Conservation (phyloP, 2,888 invertebrate genomes). For the Pristionchus fissidentatus region DNA sequence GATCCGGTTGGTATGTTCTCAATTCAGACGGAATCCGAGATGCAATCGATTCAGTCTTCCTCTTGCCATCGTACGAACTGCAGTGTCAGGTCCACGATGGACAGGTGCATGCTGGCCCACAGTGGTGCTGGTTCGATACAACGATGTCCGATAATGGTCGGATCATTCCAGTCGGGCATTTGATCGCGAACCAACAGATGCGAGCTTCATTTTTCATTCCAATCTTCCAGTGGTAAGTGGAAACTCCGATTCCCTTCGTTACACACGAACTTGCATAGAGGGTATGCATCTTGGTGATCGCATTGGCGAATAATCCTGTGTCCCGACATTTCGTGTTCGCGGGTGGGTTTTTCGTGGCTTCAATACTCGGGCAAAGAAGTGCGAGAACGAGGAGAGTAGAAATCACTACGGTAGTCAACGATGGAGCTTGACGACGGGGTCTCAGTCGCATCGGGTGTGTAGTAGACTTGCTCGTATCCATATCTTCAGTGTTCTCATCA, state of each 20-base stretch:
- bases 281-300: background rate
- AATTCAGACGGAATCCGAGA: background rate
- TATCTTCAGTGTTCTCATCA: no score
- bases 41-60: background rate
- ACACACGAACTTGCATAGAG: background rate
- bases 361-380: no score
- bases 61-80: background rate
- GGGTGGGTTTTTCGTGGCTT: no score
- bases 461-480: no score
- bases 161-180: background rate
- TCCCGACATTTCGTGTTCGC: background rate
- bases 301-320: background rate
- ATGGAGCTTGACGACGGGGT: no score
- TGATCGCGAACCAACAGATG: background rate
- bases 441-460: no score
- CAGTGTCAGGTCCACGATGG: conserved; percentile 14
- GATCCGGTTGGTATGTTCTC: background rate
- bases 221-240: background rate
- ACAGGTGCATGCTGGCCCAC: background rate
- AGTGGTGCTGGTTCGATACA: background rate
- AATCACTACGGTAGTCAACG: no score
- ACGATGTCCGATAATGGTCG: background rate
- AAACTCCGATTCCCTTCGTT: background rate
- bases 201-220: background rate
- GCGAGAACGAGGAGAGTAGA: no score